Percentiles rank a stretch among this genome's conserved stretches.
phyloP scores from a whole-genome alignment of 2,888 invertebrate species.

The Eupithecia subfuscata region DNA sequence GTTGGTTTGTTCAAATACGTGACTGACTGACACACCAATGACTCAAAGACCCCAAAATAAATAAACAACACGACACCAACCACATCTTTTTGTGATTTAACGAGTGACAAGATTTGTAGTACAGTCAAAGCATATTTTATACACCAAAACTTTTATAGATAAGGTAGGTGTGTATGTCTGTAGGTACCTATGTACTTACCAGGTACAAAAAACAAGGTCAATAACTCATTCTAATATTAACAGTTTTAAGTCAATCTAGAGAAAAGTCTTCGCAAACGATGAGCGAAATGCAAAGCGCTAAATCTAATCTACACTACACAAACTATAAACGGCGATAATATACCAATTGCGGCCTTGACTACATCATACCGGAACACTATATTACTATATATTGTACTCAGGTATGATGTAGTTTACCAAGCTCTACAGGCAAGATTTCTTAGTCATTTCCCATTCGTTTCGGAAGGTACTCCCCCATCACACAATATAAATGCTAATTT shows the following conservation, averaged over 20 bases:
- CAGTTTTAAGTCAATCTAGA: neutral
- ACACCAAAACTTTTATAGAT: neutral
- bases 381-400: too few relatives aligned
- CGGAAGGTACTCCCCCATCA: neutral
- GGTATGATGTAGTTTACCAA: neutral
- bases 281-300: constrained; percentile 1
- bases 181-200: neutral
- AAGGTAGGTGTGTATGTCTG: neutral
- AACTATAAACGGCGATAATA: neutral
- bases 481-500: neutral
- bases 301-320: neutral
- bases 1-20: too few relatives aligned
- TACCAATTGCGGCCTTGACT: too few relatives aligned
- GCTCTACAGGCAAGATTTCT: neutral
- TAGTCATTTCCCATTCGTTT: neutral
- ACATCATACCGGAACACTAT: too few relatives aligned
- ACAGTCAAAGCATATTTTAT: neutral
- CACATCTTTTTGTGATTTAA: too few relatives aligned
- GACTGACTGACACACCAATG: too few relatives aligned
- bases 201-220: constrained; percentile 38
- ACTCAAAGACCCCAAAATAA: too few relatives aligned
- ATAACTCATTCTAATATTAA: constrained; percentile 29
- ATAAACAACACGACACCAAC: too few relatives aligned
- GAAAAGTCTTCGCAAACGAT: neutral
- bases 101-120: neutral